Evolutionary conservation across 1,140 invertebrate species (phyloP).

Genomic region (Tribolium castaneum): DNA sequence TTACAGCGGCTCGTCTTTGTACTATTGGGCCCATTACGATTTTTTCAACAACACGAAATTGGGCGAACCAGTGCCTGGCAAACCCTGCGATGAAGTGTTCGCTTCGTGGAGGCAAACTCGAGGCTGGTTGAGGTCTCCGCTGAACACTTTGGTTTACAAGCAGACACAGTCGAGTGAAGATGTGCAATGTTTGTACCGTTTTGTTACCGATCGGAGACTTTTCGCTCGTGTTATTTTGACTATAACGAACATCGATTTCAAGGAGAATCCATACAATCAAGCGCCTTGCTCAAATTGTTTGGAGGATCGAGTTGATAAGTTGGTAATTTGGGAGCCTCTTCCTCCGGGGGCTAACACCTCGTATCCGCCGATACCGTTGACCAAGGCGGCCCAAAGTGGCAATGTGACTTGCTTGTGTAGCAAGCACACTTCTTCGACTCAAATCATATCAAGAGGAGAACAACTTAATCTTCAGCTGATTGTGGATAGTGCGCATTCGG

Average conservation of each 20-base stretch:
- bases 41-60: constrained; percentile 91
- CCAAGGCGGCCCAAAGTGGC: constrained; percentile 67
- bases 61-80: constrained; percentile 81
- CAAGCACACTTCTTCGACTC: constrained; percentile 69
- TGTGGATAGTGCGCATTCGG: constrained; percentile 83
- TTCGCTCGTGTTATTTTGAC: constrained; percentile 84
- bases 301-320: constrained; percentile 84
- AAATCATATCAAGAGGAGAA: constrained; percentile 81
- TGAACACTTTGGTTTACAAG: constrained; percentile 89
- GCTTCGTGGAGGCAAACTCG: constrained; percentile 79
- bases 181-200: constrained; percentile 83
- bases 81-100: constrained; percentile 87
- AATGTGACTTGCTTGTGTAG: constrained; percentile 74
- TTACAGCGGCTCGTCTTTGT: constrained; percentile 86
- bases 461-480: constrained; percentile 81
- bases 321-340: constrained; percentile 80
- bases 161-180: constrained; percentile 74
- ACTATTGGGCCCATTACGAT: constrained; percentile 93
- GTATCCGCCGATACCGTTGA: constrained; percentile 66
- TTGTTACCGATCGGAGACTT: constrained; percentile 82
- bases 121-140: constrained; percentile 80
- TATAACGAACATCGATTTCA: constrained; percentile 77
- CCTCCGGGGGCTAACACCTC: constrained; percentile 62
- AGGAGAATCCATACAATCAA: constrained; percentile 81
- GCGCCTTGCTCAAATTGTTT: constrained; percentile 85